phyloP scores from a whole-genome alignment of 2,888 invertebrate species.

The Aphelenchoides bicaudatus region DNA sequence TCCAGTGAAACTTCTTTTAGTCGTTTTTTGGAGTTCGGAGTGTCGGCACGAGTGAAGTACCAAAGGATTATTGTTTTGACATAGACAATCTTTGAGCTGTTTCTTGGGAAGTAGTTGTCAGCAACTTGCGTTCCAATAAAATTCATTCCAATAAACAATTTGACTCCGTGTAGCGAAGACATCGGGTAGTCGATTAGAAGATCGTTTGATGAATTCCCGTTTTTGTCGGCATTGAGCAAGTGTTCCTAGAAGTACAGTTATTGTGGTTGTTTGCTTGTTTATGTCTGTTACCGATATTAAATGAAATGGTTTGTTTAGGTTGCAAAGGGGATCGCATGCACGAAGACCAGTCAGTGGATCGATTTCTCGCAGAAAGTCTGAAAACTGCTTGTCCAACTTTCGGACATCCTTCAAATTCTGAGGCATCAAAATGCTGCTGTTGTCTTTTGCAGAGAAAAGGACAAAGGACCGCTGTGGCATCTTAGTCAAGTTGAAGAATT shows the following conservation, averaged over 20 bases:
- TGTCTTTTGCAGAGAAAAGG: constrained; percentile 42
- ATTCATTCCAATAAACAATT: constrained; percentile 40
- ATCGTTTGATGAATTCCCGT: constrained; percentile 12
- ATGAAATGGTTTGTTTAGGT: constrained; percentile 52
- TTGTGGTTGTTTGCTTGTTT: constrained; percentile 9
- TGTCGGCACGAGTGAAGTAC: constrained; percentile 55
- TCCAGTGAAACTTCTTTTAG: constrained; percentile 29
- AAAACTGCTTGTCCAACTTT: constrained; percentile 30
- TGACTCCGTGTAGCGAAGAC: constrained; percentile 27
- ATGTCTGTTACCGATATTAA: constrained; percentile 40
- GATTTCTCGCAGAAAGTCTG: constrained; percentile 16
- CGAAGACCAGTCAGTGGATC: constrained; percentile 34
- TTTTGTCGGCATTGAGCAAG: constrained; percentile 22
- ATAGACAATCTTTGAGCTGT: constrained; percentile 35
- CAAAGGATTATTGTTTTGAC: constrained; percentile 48
- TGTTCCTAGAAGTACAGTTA: constrained; percentile 25
- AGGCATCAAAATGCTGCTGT: constrained; percentile 39
- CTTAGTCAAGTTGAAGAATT: constrained; percentile 45
- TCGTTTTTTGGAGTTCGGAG: constrained; percentile 31
- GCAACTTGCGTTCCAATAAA: constrained; percentile 31
- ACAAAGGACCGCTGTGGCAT: constrained; percentile 50
- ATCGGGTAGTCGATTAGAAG: constrained; percentile 38
- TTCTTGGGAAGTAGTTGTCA: constrained; percentile 29
- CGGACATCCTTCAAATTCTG: constrained; percentile 35
- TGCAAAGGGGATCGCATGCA: constrained; percentile 51